Percentiles rank a stretch among this genome's conserved stretches.
phyloP scores from a whole-genome alignment of 2,888 invertebrate genomes.

The Nebria salina region DNA sequence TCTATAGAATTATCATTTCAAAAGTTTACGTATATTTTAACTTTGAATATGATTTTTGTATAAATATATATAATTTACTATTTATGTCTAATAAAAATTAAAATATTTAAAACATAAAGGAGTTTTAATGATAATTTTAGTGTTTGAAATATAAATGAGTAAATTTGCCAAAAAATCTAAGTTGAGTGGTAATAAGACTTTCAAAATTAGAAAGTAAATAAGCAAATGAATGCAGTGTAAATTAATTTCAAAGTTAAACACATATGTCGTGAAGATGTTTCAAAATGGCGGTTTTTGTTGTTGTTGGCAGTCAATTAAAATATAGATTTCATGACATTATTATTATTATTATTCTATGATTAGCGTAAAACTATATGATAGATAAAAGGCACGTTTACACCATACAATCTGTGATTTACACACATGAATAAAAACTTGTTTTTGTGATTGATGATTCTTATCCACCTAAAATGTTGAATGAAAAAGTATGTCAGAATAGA shows the following conservation, averaged over 20 bases:
- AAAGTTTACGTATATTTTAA: too few relatives aligned
- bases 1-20: too few relatives aligned
- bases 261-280: neutral
- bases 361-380: neutral
- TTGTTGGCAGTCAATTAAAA: neutral
- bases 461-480: neutral
- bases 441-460: conserved; percentile 1
- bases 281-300: neutral
- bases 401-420: neutral
- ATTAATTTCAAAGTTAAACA: neutral
- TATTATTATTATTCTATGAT: neutral
- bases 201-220: conserved; percentile 18
- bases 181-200: conserved; percentile 4
- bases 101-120: too few relatives aligned
- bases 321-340: neutral
- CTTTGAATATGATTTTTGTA: too few relatives aligned
- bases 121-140: too few relatives aligned
- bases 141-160: too few relatives aligned
- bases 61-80: too few relatives aligned
- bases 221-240: neutral
- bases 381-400: conserved; percentile 1
- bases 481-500: conserved; percentile 1
- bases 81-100: too few relatives aligned
- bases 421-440: neutral
- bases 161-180: neutral